Conservation (phyloP, 2,888 invertebrate species). For the Eupithecia subfuscata region DNA sequence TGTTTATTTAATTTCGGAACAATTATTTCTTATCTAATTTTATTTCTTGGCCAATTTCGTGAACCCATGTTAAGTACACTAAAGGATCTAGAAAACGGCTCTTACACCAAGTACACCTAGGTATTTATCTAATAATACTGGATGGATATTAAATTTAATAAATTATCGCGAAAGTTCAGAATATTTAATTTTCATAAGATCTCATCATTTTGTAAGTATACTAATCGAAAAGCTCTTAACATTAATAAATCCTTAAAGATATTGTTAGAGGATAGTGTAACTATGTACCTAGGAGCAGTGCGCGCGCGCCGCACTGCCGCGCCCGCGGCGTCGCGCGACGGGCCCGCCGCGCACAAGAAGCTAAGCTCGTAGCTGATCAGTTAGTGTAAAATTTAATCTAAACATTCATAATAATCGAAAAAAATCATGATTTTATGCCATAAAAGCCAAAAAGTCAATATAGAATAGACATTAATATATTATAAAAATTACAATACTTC, state of each 20-base stretch:
- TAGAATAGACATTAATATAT: slow-evolving; percentile 30
- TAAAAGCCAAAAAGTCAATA: slow-evolving; percentile 43
- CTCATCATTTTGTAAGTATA: slow-evolving; percentile 77
- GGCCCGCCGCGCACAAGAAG: slow-evolving; percentile 57
- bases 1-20: slow-evolving; percentile 17
- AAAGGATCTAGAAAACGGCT: slow-evolving; percentile 74
- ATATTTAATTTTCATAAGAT: slow-evolving; percentile 74
- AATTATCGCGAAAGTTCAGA: slow-evolving; percentile 79
- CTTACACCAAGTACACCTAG: slow-evolving; percentile 65
- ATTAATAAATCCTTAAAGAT: slow-evolving; percentile 58
- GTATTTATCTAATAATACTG: slow-evolving; percentile 81
- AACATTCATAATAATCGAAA: slow-evolving; percentile 30
- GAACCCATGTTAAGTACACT: slow-evolving; percentile 68
- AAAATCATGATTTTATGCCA: slow-evolving; percentile 29
- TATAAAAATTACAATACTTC: slow-evolving; percentile 36
- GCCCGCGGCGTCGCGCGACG: slow-evolving; percentile 56
- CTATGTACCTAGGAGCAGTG: slow-evolving; percentile 57
- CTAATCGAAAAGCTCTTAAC: slow-evolving; percentile 81
- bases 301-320: slow-evolving; percentile 52
- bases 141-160: slow-evolving; percentile 81
- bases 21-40: slow-evolving; percentile 37
- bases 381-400: slow-evolving; percentile 37
- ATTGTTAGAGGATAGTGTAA: slow-evolving; percentile 69
- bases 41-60: slow-evolving; percentile 64
- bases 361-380: slow-evolving; percentile 69